Evolutionary conservation across 2,113 vertebrate species (phyloP).

Genomic region (Fulmarus glacialis): DNA sequence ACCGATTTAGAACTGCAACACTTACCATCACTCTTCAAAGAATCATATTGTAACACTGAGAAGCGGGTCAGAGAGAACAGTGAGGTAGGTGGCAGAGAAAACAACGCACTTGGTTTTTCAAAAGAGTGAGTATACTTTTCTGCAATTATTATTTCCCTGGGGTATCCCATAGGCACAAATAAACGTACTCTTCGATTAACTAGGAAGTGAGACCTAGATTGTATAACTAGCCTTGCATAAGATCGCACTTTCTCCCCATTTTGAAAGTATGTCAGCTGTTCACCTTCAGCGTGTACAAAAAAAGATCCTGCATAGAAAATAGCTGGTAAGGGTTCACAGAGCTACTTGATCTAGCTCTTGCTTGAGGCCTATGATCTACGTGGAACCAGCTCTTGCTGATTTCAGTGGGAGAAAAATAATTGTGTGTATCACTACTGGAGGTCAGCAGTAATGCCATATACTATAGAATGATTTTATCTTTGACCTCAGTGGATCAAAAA

Average conservation of each 20-base stretch:
- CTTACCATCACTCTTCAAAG: background rate
- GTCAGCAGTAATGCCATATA: background rate
- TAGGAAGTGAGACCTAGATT: background rate
- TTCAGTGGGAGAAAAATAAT: background rate
- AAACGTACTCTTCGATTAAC: background rate
- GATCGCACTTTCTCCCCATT: background rate
- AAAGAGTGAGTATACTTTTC: background rate
- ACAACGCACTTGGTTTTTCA: accelerated
- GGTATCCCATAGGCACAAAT: background rate
- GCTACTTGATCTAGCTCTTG: background rate
- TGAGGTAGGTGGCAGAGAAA: background rate
- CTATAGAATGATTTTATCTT: background rate
- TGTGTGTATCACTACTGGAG: background rate
- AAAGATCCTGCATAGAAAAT: background rate
- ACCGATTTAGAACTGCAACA: background rate
- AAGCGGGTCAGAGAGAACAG: background rate
- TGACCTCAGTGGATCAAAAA: background rate
- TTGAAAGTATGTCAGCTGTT: background rate
- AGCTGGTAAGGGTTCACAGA: background rate
- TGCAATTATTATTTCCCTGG: background rate
- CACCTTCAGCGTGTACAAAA: background rate
- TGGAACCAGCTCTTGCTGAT: background rate
- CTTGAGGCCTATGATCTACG: background rate
- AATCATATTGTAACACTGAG: background rate
- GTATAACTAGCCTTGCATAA: background rate